Evolutionary conservation across 2,888 invertebrate genomes (phyloP).

Genomic region (Eumacrocentrus americanus): DNA sequence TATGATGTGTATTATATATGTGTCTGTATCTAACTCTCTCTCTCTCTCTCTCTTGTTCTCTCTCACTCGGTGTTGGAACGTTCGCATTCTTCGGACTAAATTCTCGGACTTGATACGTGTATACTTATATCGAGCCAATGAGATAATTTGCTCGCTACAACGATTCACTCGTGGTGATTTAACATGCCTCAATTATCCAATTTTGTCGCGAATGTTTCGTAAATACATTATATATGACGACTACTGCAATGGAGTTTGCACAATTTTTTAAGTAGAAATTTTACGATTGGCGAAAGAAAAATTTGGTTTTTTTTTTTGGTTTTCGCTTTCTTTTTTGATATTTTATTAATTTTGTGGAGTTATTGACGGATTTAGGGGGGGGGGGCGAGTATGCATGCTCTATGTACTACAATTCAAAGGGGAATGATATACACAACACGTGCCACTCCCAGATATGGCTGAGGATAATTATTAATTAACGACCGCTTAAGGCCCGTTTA

Average conservation of each 20-base stretch:
- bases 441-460: slow-evolving; percentile 31
- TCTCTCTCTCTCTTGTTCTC: slow-evolving; percentile 6
- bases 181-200: slow-evolving; percentile 18
- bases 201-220: slow-evolving; percentile 5
- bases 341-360: too few relatives aligned
- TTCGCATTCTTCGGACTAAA: slow-evolving; percentile 16
- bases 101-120: slow-evolving; percentile 1
- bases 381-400: too few relatives aligned
- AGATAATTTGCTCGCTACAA: slow-evolving; percentile 11
- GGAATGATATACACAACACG: slow-evolving; percentile 6
- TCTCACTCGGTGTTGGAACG: slow-evolving; percentile 21
- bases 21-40: too few relatives aligned
- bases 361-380: not conserved
- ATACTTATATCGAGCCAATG: slow-evolving; percentile 10
- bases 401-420: too few relatives aligned
- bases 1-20: too few relatives aligned
- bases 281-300: too few relatives aligned
- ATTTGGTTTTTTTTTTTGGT: slow-evolving; percentile 16
- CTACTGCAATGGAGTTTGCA: not conserved
- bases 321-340: not conserved
- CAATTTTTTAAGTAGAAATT: slow-evolving; percentile 8
- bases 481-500: slow-evolving; percentile 33
- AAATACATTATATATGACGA: not conserved
- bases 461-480: slow-evolving; percentile 44
- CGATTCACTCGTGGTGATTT: slow-evolving; percentile 25